phyloP scores from a whole-genome alignment of 2,797 vertebrate genomes.

The Podargus strigoides region DNA sequence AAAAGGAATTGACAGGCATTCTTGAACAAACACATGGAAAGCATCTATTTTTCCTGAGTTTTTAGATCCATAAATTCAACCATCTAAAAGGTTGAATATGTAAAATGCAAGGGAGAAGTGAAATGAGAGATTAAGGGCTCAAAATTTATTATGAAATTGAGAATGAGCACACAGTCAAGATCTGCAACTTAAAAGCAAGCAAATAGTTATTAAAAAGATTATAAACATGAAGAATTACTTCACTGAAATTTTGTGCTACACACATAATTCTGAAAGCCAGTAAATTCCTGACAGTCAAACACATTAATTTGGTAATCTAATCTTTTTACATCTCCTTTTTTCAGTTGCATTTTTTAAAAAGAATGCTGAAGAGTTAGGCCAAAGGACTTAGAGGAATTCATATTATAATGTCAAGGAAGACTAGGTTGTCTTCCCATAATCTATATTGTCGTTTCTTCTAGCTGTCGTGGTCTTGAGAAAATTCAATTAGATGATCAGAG shows the following conservation, averaged over 20 bases:
- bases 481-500: neutral
- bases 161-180: neutral
- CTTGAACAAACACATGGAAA: neutral
- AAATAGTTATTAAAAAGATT: neutral
- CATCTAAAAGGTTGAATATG: neutral
- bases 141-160: neutral
- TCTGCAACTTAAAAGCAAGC: neutral
- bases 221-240: neutral
- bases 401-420: neutral
- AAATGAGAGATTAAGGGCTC: neutral
- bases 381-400: neutral
- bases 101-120: neutral
- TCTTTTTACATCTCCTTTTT: neutral
- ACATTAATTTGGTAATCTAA: neutral
- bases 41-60: neutral
- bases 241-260: neutral
- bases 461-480: neutral
- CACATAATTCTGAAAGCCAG: neutral
- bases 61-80: neutral
- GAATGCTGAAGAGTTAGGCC: neutral
- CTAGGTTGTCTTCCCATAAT: neutral
- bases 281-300: neutral
- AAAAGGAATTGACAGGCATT: neutral
- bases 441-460: neutral
- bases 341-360: neutral